These are phyloP conservation scores for Python bivittatus DNA, from an alignment of 2,113 vertebrate species.

Conservation along the genomic window DNA sequence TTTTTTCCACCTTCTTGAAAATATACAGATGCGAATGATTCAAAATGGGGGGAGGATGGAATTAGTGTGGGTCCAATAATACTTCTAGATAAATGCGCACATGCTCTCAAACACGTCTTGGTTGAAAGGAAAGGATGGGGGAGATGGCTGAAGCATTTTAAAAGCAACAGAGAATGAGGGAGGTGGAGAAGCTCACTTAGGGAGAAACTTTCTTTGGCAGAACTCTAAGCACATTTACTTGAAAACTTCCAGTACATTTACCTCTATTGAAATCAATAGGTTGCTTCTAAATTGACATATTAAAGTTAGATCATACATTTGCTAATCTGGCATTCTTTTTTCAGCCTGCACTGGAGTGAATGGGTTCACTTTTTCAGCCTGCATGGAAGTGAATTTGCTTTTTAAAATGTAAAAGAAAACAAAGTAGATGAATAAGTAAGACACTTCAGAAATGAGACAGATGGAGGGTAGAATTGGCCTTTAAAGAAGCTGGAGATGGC, in stretches of 20 bases:
- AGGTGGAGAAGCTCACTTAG: background rate
- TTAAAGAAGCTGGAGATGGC: background rate
- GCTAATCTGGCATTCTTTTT: background rate
- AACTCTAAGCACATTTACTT: background rate
- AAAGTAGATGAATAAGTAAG: slow-evolving; percentile 8
- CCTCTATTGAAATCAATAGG: background rate
- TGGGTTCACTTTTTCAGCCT: too few relatives aligned
- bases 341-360: background rate
- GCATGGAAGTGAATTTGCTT: too few relatives aligned
- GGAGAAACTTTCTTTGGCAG: background rate
- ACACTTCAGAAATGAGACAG: slow-evolving; percentile 32
- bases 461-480: slow-evolving; percentile 26
- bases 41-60: slow-evolving; percentile 19
- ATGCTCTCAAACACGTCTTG: slow-evolving; percentile 1
- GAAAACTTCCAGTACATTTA: background rate
- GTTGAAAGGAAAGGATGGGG: background rate
- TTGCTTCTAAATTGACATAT: background rate
- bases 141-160: background rate
- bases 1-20: slow-evolving; percentile 50
- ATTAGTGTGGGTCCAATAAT: slow-evolving; percentile 31
- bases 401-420: background rate
- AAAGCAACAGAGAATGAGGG: background rate
- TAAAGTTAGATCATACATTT: background rate
- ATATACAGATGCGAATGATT: slow-evolving; percentile 56
- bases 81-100: slow-evolving; percentile 37